A percentile compares a stretch with the other conserved stretches of the same genome.
These are phyloP conservation scores for Cryptops parisi DNA, from an alignment of 2,888 invertebrate genomes.

Conservation along the genomic window DNA sequence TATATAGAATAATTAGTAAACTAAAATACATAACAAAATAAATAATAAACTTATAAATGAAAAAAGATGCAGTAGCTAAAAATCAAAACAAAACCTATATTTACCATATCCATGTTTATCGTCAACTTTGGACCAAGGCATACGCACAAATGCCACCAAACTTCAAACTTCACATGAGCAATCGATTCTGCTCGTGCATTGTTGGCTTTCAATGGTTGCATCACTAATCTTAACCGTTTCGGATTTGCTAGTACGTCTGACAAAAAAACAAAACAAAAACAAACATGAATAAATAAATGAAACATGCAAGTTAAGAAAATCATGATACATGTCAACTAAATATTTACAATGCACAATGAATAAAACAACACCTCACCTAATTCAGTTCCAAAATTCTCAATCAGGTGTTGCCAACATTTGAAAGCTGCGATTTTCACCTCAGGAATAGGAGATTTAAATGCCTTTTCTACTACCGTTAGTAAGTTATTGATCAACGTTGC, in stretches of 20 bases:
- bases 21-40: too few species aligned
- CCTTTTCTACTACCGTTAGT: conserved; percentile 11
- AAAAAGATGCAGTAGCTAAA: too few species aligned
- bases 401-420: conserved; percentile 11
- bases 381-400: conserved; percentile 11
- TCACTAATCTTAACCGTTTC: conserved; percentile 11
- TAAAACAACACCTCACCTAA: conserved; percentile 3
- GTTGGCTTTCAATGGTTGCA: conserved; percentile 12
- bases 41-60: too few species aligned
- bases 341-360: neutral
- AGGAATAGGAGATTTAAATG: conserved; percentile 10
- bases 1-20: too few species aligned
- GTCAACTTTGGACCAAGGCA: neutral
- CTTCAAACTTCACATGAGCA: conserved; percentile 1
- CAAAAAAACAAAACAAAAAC: conserved; percentile 1
- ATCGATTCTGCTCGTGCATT: conserved; percentile 8
- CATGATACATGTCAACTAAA: neutral
- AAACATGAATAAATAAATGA: neutral
- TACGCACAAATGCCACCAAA: conserved; percentile 4
- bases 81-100: neutral
- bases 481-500: conserved; percentile 11
- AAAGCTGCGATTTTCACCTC: conserved; percentile 13
- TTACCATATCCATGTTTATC: conserved; percentile 6
- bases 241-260: conserved; percentile 10
- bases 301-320: neutral